phyloP scores from a whole-genome alignment of 2,113 vertebrate genomes.

The Psittacara wagleri region DNA sequence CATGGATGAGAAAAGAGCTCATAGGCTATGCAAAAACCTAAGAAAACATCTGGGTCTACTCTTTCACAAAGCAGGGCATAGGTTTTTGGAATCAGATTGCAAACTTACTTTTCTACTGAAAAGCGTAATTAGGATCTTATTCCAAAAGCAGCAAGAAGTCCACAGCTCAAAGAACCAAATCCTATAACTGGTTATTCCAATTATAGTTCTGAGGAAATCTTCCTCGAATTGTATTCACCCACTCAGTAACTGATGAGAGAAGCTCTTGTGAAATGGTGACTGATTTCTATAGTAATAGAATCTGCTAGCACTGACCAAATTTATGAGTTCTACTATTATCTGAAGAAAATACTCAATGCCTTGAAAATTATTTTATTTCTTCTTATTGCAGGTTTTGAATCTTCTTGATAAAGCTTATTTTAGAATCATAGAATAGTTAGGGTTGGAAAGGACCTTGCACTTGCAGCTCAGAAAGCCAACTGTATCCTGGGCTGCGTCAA shows the following conservation, averaged over 20 bases:
- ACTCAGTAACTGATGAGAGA: neutral
- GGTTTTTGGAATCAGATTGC: neutral
- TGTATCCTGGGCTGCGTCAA: too few relatives aligned
- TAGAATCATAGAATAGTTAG: neutral
- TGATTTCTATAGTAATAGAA: neutral
- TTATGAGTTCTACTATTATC: neutral
- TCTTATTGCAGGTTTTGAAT: neutral
- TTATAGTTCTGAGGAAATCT: neutral
- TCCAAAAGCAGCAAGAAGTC: neutral
- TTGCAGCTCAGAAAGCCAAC: too few relatives aligned
- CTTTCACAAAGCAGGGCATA: neutral
- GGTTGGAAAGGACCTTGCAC: too few relatives aligned
- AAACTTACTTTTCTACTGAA: neutral
- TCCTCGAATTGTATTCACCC: neutral
- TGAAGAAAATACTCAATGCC: neutral
- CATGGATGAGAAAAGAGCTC: neutral
- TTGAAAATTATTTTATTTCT: neutral
- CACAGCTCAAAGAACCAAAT: neutral
- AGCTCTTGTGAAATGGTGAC: neutral
- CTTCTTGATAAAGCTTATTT: neutral
- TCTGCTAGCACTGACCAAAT: neutral
- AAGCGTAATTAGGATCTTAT: neutral
- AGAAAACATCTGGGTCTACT: neutral
- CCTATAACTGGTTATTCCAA: neutral
- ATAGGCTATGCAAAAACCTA: neutral